Conservation (phyloP, 2,797 vertebrate genomes). For the Smutsia temminckii region DNA sequence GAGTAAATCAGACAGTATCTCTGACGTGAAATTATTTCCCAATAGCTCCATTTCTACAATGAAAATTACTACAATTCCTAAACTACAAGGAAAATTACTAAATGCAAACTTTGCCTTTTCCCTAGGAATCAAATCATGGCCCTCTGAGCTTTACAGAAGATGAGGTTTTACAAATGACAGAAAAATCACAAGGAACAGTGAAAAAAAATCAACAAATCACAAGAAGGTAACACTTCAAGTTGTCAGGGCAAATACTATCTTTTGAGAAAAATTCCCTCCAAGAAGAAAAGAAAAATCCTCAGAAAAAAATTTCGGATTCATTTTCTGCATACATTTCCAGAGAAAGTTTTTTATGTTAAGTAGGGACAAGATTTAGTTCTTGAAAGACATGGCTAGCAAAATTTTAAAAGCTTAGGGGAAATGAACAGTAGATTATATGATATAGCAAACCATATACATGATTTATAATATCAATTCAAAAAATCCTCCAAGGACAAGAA, state of each 20-base stretch:
- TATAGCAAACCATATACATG: neutral
- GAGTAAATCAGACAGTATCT: neutral
- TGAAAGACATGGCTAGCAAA: neutral
- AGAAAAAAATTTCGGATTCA: neutral
- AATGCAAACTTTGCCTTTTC: neutral
- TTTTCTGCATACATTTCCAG: slow-evolving; percentile 13
- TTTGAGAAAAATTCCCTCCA: neutral
- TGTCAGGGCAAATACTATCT: neutral
- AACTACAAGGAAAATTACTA: neutral
- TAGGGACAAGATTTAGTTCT: neutral
- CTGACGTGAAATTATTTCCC: neutral
- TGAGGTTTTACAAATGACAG: neutral
- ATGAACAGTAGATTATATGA: neutral
- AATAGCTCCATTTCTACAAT: neutral
- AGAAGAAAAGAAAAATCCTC: neutral
- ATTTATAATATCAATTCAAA: neutral
- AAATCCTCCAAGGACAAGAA: neutral
- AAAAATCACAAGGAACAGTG: neutral
- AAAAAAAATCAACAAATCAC: neutral
- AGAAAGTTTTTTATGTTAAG: neutral
- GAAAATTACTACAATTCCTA: neutral
- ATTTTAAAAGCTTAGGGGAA: neutral
- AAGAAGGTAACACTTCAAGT: neutral
- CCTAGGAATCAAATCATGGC: neutral
- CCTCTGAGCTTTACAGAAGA: neutral